Conservation (phyloP, 1,140 invertebrate species). For the Trichogramma pretiosum region DNA sequence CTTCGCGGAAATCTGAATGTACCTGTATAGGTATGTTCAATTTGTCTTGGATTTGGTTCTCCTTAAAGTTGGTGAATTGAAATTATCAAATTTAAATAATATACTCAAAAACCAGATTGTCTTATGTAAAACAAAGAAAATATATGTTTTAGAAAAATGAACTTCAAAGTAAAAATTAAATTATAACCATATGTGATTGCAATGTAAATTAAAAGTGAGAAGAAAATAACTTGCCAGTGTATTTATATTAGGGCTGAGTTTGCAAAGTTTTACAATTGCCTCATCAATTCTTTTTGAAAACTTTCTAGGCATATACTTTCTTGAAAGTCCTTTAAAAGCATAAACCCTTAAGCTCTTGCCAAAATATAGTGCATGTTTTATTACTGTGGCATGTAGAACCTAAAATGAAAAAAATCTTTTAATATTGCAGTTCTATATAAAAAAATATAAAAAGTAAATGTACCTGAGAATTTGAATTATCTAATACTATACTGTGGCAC, state of each 20-base stretch:
- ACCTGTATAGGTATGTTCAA: too few species aligned
- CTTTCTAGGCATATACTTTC: constrained; percentile 43
- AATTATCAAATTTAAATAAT: too few species aligned
- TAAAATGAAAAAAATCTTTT: background rate
- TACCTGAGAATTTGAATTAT: constrained; percentile 56
- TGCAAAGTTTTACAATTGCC: constrained; percentile 47
- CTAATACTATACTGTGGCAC: constrained; percentile 58
- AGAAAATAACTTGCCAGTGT: constrained; percentile 56
- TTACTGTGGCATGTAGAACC: constrained; percentile 26
- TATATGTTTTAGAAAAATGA: too few species aligned
- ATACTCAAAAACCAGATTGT: too few species aligned
- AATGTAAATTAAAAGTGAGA: too few species aligned
- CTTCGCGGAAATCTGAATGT: too few species aligned
- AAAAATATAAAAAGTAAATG: constrained; percentile 4
- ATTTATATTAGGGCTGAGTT: constrained; percentile 50
- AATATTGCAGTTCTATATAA: too few species aligned
- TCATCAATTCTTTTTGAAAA: constrained; percentile 54
- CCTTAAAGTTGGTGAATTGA: too few species aligned
- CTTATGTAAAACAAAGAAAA: too few species aligned
- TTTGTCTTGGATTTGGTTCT: too few species aligned
- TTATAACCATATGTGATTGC: too few species aligned
- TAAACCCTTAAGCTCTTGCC: constrained; percentile 42
- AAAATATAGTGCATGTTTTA: constrained; percentile 32
- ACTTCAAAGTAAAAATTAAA: too few species aligned
- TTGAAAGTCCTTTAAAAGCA: constrained; percentile 50